A percentile compares a stretch with the other conserved stretches of the same genome.
Evolutionary conservation across 2,113 vertebrate genomes (phyloP).

Genomic region (Cyanoramphus novaezelandiae): DNA sequence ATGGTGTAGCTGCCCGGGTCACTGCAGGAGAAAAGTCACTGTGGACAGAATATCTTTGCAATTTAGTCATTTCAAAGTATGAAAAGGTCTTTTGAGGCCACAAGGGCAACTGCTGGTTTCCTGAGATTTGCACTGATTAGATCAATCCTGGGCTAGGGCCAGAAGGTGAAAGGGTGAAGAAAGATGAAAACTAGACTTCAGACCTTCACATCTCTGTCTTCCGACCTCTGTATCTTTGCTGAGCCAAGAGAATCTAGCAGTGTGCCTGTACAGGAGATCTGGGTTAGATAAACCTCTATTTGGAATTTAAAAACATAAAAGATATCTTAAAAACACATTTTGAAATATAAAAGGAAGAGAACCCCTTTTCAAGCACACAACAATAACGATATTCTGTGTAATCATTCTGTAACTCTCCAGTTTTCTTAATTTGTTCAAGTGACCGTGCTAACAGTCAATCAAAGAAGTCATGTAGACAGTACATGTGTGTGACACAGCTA

Average conservation of each 20-base stretch:
- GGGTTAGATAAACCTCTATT: neutral
- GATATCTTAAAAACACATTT: neutral
- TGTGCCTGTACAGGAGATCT: neutral
- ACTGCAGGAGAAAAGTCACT: neutral
- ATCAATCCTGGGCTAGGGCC: neutral
- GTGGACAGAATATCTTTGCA: neutral
- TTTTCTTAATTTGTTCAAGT: neutral
- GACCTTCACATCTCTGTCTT: neutral
- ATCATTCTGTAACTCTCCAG: neutral
- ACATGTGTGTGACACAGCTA: neutral
- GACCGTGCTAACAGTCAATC: neutral
- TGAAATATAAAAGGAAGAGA: neutral
- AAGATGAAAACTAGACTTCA: neutral
- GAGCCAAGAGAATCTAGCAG: neutral
- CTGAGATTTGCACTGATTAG: neutral
- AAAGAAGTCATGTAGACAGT: neutral
- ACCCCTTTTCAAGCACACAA: neutral
- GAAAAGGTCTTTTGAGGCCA: slow-evolving; percentile 1
- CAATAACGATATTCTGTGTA: neutral
- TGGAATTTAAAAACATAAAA: neutral
- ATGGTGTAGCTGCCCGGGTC: neutral
- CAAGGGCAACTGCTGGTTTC: neutral
- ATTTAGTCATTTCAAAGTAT: neutral
- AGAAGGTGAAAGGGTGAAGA: neutral
- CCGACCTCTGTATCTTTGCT: neutral